phyloP scores from a whole-genome alignment of 2,113 vertebrate genomes.

The Mormyrus lacerda region DNA sequence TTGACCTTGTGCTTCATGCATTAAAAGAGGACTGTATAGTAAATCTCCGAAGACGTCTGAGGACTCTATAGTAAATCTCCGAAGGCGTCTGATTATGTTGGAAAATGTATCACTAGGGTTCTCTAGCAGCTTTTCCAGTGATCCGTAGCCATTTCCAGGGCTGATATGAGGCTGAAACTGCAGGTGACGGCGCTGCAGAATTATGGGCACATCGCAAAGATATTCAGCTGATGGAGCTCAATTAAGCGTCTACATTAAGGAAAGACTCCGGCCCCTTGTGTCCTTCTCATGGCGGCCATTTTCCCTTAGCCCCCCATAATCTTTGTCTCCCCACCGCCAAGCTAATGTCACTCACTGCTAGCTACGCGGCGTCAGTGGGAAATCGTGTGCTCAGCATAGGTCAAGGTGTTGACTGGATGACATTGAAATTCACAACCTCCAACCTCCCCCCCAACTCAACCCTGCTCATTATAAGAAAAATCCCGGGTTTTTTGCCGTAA shows the following conservation, averaged over 20 bases:
- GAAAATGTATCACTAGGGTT: background rate
- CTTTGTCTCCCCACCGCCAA: background rate
- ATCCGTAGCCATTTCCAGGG: background rate
- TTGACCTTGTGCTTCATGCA: constrained; percentile 9
- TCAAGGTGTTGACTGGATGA: background rate
- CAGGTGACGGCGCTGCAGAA: background rate
- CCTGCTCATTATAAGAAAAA: background rate
- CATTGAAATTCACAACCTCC: background rate
- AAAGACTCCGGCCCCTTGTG: background rate
- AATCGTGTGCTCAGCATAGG: background rate
- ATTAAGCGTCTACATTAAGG: background rate
- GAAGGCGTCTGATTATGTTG: background rate
- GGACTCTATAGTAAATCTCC: background rate
- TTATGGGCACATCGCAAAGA: background rate
- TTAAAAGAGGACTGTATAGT: background rate
- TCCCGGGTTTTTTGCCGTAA: background rate
- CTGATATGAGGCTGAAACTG: background rate
- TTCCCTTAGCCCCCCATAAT: background rate
- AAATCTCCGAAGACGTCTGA: background rate
- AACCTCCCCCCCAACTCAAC: background rate
- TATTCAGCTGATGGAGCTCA: background rate
- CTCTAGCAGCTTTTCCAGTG: background rate
- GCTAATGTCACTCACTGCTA: background rate
- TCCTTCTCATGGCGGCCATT: background rate
- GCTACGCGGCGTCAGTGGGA: background rate